These are phyloP conservation scores for Tenthredo mesomela DNA, from an alignment of 2,888 invertebrate genomes.

Conservation along the genomic window DNA sequence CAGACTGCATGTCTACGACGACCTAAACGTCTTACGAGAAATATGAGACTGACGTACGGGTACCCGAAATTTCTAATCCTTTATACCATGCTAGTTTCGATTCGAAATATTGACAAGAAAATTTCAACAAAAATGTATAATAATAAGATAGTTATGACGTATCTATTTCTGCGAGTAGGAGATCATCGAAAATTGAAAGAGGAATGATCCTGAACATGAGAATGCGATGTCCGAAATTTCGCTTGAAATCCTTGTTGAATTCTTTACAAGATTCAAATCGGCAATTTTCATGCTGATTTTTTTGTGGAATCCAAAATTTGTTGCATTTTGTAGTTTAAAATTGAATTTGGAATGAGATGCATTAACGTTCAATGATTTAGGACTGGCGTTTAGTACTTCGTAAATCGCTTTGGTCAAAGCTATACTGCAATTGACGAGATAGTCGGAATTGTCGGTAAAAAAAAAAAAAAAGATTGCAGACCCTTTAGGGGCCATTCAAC, in stretches of 20 bases:
- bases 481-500: too few relatives aligned
- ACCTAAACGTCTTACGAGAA: conserved; percentile 11
- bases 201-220: too few relatives aligned
- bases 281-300: not conserved
- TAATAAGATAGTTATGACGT: not conserved
- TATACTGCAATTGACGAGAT: not conserved
- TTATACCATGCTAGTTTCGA: not conserved
- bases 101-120: not conserved
- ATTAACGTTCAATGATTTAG: not conserved
- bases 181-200: not conserved
- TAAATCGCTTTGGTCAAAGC: not conserved
- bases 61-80: not conserved
- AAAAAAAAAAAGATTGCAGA: not conserved
- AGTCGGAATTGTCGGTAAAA: not conserved
- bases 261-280: not conserved
- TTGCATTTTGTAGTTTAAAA: not conserved
- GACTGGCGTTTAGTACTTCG: not conserved
- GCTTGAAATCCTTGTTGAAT: not conserved
- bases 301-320: not conserved
- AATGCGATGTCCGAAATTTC: not conserved
- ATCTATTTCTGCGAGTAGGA: not conserved
- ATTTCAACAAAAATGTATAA: not conserved
- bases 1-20: not conserved
- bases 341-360: not conserved
- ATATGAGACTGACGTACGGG: not conserved